A percentile compares a stretch with the other conserved stretches of the same genome.
These are phyloP conservation scores for Ganaspis brasiliensis DNA, from an alignment of 2,888 invertebrate species.

Conservation along the genomic window DNA sequence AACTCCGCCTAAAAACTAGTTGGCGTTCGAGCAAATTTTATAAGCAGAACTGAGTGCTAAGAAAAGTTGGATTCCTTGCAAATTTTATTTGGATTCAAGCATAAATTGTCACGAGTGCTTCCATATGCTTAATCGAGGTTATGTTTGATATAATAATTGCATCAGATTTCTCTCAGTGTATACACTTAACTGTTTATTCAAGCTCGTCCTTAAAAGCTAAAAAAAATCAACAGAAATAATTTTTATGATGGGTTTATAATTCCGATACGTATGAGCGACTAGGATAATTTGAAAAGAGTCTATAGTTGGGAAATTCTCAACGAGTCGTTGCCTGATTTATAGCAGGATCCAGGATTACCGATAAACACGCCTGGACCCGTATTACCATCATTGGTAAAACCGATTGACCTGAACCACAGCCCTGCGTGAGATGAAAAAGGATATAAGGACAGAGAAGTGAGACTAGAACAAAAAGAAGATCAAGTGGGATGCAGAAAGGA, in stretches of 20 bases:
- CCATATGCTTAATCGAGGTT: too few relatives aligned
- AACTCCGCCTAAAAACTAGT: too few relatives aligned
- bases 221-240: neutral
- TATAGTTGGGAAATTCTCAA: slow-evolving; percentile 29
- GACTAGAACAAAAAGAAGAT: neutral
- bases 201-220: neutral
- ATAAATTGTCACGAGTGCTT: too few relatives aligned
- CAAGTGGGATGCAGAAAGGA: slow-evolving; percentile 24
- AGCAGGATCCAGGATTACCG: slow-evolving; percentile 71
- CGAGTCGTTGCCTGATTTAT: slow-evolving; percentile 65
- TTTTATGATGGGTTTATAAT: neutral
- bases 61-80: too few relatives aligned
- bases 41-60: too few relatives aligned
- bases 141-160: too few relatives aligned
- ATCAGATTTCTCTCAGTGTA: too few relatives aligned
- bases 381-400: slow-evolving; percentile 63
- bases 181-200: neutral
- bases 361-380: slow-evolving; percentile 64
- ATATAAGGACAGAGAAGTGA: slow-evolving; percentile 32
- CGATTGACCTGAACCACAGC: neutral
- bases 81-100: too few relatives aligned
- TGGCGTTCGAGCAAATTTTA: too few relatives aligned
- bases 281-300: neutral
- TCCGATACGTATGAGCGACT: neutral
- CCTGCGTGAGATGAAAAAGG: neutral